These are phyloP conservation scores for Cremastinae sp. DNA, from an alignment of 2,888 invertebrate species.

Conservation along the genomic window DNA sequence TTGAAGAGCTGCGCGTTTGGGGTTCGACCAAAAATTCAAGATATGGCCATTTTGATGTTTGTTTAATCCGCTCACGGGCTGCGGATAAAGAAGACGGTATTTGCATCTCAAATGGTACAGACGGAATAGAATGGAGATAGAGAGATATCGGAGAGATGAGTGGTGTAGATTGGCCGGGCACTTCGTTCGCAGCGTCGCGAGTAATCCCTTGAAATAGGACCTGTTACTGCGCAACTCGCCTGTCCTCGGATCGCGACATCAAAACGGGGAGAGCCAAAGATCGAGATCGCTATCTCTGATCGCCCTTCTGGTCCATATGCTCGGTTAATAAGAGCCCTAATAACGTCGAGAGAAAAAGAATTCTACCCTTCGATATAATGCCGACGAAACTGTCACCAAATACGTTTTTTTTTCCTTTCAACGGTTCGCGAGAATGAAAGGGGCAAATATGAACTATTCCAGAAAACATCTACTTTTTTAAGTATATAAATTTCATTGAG, in stretches of 20 bases:
- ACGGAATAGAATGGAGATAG: conserved; percentile 36
- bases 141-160: conserved; percentile 37
- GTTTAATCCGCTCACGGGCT: too few species aligned
- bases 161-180: conserved; percentile 24
- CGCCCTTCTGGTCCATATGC: conserved; percentile 79
- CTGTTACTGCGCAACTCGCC: conserved; percentile 74
- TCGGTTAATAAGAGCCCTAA: conserved; percentile 78
- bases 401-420: conserved; percentile 78
- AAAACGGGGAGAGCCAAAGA: conserved; percentile 42
- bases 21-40: too few species aligned
- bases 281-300: conserved; percentile 74
- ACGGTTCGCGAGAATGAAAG: conserved; percentile 61
- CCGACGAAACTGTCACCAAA: conserved; percentile 76
- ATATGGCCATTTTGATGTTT: not conserved
- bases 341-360: conserved; percentile 65
- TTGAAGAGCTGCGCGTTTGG: too few species aligned
- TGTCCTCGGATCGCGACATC: conserved; percentile 42
- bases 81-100: conserved; percentile 18
- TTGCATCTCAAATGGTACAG: conserved; percentile 38
- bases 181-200: conserved; percentile 25
- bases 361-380: conserved; percentile 66
- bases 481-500: too few species aligned
- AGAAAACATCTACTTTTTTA: too few species aligned
- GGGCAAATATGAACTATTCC: not conserved
- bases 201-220: conserved; percentile 79